A percentile compares a stretch with the other conserved stretches of the same genome.
These are phyloP conservation scores for Lacerta bilineata DNA, from an alignment of 2,797 vertebrate genomes.

Conservation along the genomic window DNA sequence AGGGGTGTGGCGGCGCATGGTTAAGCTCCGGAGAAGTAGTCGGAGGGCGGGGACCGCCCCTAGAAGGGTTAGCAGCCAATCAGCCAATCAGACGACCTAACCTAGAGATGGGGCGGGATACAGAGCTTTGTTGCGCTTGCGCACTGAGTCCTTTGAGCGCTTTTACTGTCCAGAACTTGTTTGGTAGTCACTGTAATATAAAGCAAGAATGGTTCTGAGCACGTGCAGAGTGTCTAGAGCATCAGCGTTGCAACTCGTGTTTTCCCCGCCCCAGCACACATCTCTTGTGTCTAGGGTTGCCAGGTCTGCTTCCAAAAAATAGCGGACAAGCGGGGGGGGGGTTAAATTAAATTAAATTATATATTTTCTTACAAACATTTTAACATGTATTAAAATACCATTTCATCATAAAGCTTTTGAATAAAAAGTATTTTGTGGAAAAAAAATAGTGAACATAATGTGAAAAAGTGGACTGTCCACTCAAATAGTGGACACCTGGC, in stretches of 20 bases:
- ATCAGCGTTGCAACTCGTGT: too few relatives aligned
- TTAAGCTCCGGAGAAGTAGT: background rate
- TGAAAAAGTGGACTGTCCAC: too few relatives aligned
- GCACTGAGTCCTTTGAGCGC: background rate
- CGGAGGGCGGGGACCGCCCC: background rate
- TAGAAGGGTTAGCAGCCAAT: background rate
- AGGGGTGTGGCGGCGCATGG: background rate
- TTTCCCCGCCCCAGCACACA: background rate
- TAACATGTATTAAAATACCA: too few relatives aligned
- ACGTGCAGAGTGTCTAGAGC: background rate
- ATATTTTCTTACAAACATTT: too few relatives aligned
- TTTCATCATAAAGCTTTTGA: too few relatives aligned
- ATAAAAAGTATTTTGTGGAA: too few relatives aligned
- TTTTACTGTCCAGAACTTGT: background rate
- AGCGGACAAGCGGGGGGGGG: too few relatives aligned
- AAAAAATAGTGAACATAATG: too few relatives aligned
- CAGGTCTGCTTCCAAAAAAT: too few relatives aligned
- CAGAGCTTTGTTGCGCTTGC: background rate
- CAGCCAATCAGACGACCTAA: background rate
- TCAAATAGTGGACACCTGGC: too few relatives aligned
- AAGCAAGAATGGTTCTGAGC: background rate
- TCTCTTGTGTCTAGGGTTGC: background rate
- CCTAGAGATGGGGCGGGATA: background rate
- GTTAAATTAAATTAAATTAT: too few relatives aligned
- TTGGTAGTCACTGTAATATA: too few relatives aligned